Evolutionary conservation across 2,797 vertebrate species (phyloP).

Genomic region (Macroramphosus scolopax): DNA sequence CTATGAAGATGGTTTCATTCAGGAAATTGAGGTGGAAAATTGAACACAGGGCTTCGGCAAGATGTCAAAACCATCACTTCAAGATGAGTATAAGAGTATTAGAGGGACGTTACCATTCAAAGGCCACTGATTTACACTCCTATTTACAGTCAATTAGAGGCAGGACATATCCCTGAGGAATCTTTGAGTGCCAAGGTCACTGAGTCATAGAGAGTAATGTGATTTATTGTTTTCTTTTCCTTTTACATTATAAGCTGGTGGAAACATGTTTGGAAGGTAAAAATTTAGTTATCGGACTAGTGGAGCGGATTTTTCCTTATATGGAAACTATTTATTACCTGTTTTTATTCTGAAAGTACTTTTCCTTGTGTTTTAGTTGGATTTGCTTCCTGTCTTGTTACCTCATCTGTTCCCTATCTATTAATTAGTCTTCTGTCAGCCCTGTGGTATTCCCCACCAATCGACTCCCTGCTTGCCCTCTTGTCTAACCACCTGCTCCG

Average conservation of each 20-base stretch:
- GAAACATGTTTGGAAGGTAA: conserved; percentile 1
- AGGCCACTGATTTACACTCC: conserved; percentile 52
- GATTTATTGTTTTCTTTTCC: conserved; percentile 17
- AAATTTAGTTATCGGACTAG: too few relatives aligned
- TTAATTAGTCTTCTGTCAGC: too few relatives aligned
- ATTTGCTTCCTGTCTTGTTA: too few relatives aligned
- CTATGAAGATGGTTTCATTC: conserved; percentile 31
- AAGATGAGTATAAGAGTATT: too few relatives aligned
- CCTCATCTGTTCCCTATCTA: too few relatives aligned
- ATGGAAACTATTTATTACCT: too few relatives aligned
- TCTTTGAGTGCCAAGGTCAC: conserved; percentile 14
- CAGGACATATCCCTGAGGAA: conserved; percentile 23
- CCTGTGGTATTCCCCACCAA: too few relatives aligned
- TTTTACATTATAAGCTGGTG: background rate
- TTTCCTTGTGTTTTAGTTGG: too few relatives aligned
- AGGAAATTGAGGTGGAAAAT: conserved; percentile 52
- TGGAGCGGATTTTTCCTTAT: too few relatives aligned
- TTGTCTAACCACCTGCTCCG: too few relatives aligned
- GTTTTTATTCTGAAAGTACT: too few relatives aligned
- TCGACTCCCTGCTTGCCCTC: too few relatives aligned
- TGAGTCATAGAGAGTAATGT: background rate
- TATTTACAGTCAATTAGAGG: conserved; percentile 54
- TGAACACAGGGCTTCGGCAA: conserved; percentile 24
- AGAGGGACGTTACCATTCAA: conserved; percentile 43
- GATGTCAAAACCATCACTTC: conserved; percentile 44